These are phyloP conservation scores for Ectropis grisescens DNA, from an alignment of 1,140 invertebrate genomes.

Conservation along the genomic window DNA sequence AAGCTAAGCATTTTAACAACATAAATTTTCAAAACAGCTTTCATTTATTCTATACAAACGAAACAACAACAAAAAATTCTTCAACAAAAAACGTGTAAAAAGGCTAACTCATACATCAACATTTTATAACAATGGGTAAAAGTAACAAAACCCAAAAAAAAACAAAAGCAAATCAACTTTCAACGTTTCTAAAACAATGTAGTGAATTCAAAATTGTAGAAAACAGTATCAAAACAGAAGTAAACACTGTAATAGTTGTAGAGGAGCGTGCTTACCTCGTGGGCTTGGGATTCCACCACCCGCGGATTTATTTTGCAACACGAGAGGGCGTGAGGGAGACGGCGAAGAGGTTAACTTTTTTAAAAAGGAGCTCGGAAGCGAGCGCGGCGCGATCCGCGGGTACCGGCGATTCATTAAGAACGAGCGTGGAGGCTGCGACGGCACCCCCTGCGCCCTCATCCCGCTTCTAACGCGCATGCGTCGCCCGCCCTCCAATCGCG, in stretches of 20 bases:
- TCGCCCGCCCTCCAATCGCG: slow-evolving; percentile 30
- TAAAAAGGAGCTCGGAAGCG: slow-evolving; percentile 37
- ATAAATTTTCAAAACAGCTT: slow-evolving; percentile 14
- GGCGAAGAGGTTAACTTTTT: slow-evolving; percentile 44
- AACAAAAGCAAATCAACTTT: too few relatives aligned
- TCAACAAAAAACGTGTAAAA: too few relatives aligned
- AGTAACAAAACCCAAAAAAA: too few relatives aligned
- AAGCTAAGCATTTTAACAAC: slow-evolving; percentile 12
- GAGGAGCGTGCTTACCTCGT: slow-evolving; percentile 34
- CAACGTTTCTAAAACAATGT: too few relatives aligned
- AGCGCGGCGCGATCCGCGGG: slow-evolving; percentile 54
- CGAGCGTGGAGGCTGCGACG: slow-evolving; percentile 52
- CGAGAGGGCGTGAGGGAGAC: slow-evolving; percentile 48
- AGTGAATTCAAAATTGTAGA: too few relatives aligned
- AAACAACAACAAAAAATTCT: too few relatives aligned
- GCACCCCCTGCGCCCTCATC: slow-evolving; percentile 19
- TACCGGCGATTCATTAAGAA: slow-evolving; percentile 61
- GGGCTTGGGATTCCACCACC: slow-evolving; percentile 19
- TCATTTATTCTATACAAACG: background rate
- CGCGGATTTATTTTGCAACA: slow-evolving; percentile 27
- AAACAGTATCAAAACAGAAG: slow-evolving; percentile 11
- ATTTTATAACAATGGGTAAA: too few relatives aligned
- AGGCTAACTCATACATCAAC: too few relatives aligned
- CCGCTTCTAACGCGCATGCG: slow-evolving; percentile 31
- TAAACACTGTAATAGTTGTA: slow-evolving; percentile 13